A percentile compares a stretch with the other conserved stretches of the same genome.
Evolutionary conservation across 2,797 vertebrate genomes (phyloP).

Genomic region (Phrynocephalus vlangalii): DNA sequence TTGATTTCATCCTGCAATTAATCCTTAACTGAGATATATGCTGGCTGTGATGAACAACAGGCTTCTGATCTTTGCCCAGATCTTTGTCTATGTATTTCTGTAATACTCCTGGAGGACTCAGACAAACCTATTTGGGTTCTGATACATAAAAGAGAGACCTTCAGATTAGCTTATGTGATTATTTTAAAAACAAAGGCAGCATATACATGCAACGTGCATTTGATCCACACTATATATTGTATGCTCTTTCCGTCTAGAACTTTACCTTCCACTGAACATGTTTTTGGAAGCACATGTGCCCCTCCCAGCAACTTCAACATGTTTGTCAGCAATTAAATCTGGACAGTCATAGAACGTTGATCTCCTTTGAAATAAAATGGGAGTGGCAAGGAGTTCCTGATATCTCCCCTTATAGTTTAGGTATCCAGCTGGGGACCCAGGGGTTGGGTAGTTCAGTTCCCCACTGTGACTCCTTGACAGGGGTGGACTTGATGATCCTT

Average conservation of each 20-base stretch:
- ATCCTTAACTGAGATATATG: too few species aligned
- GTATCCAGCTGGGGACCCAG: too few species aligned
- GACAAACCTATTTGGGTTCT: too few species aligned
- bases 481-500: too few species aligned
- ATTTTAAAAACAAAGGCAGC: neutral
- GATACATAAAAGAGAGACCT: neutral
- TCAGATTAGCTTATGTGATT: neutral
- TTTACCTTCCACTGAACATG: neutral
- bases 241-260: neutral
- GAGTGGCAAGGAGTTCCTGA: neutral
- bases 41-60: too few species aligned
- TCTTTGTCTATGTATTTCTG: too few species aligned
- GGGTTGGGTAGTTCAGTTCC: too few species aligned
- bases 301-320: neutral
- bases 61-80: too few species aligned
- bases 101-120: too few species aligned
- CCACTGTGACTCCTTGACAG: too few species aligned
- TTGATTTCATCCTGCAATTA: too few species aligned
- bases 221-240: neutral
- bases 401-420: neutral
- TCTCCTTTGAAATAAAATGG: neutral
- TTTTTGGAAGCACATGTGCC: neutral
- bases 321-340: neutral
- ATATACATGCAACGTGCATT: neutral
- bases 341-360: neutral